Percentiles rank a stretch among this genome's conserved stretches.
These are phyloP conservation scores for Ophiothrix spiculata DNA, from an alignment of 35 echinoderm and acorn worm species.

Conservation along the genomic window DNA sequence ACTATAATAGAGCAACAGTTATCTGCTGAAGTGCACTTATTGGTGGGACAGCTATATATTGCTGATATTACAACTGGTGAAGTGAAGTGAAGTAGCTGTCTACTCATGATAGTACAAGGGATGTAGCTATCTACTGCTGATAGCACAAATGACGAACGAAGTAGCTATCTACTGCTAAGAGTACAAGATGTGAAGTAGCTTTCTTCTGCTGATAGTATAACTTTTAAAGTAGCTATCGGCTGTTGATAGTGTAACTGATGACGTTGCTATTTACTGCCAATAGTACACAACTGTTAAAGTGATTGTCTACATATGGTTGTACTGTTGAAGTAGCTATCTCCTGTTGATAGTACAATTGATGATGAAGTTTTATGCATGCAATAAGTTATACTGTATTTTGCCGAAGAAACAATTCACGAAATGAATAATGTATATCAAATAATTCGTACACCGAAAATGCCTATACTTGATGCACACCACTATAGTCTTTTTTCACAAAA, in stretches of 20 bases:
- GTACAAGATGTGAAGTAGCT: neutral
- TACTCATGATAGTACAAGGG: neutral
- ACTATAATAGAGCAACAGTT: no score
- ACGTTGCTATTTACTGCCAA: neutral
- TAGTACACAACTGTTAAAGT: neutral
- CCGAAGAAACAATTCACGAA: no score
- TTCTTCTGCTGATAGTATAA: neutral
- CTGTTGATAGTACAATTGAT: neutral
- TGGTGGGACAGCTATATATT: neutral
- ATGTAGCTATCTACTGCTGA: constrained; percentile 7
- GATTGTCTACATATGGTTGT: no score
- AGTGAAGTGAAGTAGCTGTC: neutral
- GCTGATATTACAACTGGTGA: neutral
- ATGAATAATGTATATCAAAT: no score
- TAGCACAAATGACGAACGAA: neutral
- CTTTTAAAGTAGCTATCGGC: neutral
- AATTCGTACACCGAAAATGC: no score
- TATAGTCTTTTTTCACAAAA: no score
- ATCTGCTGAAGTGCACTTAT: neutral
- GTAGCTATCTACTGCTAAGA: constrained; percentile 1
- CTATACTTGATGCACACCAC: no score
- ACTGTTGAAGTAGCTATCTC: neutral
- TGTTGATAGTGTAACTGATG: neutral
- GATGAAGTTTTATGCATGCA: neutral
- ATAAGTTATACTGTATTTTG: no score